Evolutionary conservation across 2,113 vertebrate species (phyloP), one percentile per base, ranked within the genome.

Genomic region (Circaetus cinerascens): DNA sequence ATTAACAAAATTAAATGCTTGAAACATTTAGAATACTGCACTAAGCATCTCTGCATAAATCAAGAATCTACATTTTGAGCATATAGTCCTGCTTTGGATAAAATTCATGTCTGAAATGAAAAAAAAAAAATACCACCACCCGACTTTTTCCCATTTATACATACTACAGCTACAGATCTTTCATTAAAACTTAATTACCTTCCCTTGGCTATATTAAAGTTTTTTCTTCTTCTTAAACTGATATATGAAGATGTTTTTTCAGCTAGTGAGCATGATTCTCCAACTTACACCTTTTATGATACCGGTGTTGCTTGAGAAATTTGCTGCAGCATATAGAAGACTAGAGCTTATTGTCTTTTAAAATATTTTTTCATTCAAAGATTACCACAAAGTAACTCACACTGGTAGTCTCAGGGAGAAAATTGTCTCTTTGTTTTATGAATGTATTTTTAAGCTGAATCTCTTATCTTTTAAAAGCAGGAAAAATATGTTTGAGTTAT

Each of bases 331-430:
- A 23, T 86, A 72, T 57, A 93, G 88, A 88, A 90, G 89, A 93
- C 38, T 78, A 86, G 83, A 95, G 88, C 86, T 94, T 91, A 53
- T 2, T 93, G 88, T 88, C 86, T 90, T 95, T 93, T 93, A 86
- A 77, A 50, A 48, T 69, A 48, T 55, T 90, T 78, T 97, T 95
- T 96, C 93, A 96, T 95, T 97, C 95, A 95, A 97, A 95, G 96
- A 97, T 97, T 96, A 96, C 96, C 96, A 98, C 90, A 72, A 83
- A 92, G 68, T 94, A 96, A 94, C 53, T 95, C 69, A 86, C 89
- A 96, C 86, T 96, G 96, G 96, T 97, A 98, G 97, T 97, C 97
- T 98, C 97, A 97, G 97, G 97, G 95, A 98, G 94, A 97, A 96
- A 81, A 87, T 30, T 78, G 94, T 97, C 83, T 89, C 75, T 96